Base-by-base conservation (phyloP, 2,888 invertebrate genomes). In the Lasioglossum leucozonium region DNA sequence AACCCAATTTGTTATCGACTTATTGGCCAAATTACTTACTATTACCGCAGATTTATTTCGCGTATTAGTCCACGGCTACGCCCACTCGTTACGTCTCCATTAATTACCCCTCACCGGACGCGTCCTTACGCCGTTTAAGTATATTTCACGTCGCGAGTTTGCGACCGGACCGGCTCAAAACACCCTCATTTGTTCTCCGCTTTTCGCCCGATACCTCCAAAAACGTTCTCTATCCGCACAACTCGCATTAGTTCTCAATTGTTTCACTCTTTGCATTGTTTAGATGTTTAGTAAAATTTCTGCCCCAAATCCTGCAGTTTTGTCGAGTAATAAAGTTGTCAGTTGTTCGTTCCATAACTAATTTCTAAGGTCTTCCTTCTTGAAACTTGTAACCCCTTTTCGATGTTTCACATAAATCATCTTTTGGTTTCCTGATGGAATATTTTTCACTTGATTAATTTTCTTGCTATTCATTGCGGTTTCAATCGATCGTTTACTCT, bases 1-100 rank as follows among this genome's bases (percentile, higher is more conserved):
- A 94, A 94, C 92, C 93, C 95, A 94, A 95, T 95, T 95, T 95
- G 94, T 95, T 95, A 95, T 95, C 95, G 95, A 95, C 94, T 95
- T 95, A 95, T 94, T 93, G 94, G 92, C 93, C 93, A 94, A 94
- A 93, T 93, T 94, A 94, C 95, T 95, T 94, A 94, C 95, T 94
- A 95, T 95, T 95, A 95, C 94, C 94, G 93, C 94, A 95, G 95
- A 95, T 95, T 95, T 95, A 95, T 95, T 94, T 93, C 93, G 88
- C 93, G 90, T 94, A 95, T 95, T 95, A 95, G 94, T 91, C 89
- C 85, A 82, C 87, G 91, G 89, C 80, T 91, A 91, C 93, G 91
- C 92, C 92, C 92, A 91, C 93, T 91, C 92, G 91, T 93, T 94
- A 93, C 92, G 93, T 94, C 93, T 93, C 93, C 91, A 94, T 95